Base-by-base conservation (phyloP, 2,888 invertebrate species). In the Dynastes hyllus region DNA sequence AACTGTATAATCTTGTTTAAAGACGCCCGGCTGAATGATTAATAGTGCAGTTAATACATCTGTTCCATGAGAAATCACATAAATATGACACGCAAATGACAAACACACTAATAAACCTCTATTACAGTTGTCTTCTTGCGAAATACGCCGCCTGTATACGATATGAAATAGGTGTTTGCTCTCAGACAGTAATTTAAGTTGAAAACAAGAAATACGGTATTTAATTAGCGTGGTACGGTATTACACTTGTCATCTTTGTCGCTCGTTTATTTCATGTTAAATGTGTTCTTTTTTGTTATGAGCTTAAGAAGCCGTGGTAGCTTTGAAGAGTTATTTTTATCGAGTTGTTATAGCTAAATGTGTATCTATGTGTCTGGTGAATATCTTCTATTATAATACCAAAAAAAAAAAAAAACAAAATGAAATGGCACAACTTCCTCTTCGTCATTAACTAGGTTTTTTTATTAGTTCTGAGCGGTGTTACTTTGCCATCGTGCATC, bases 11-110 rank as follows among this genome's bases (percentile, higher is more conserved):
- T 69, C 27, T 51, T 51, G 69, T 22, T 69, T 69, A 69, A 69
- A 69, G 69, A 69, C 69, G 69, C 51, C 27, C 40, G 40, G 50
- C 51, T 69, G 29, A n/a, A 69, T 69, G 69, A 69, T 69, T 69
- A 69, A 51, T 69, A 13, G 69, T 51, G 69, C 69, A 69, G 69
- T 69, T 69, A 69, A 69, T 69, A 69, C 69, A 69, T 69, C 69
- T 51, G 69, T 69, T 69, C 27, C 51, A 29, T 29, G 51, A 69
- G 69, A 69, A 69, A 69, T 69, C 69, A 51, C 69, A 69, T 53
- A 69, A 69, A 69, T 69, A 69, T 69, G 69, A 69, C 69, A 69
- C 51, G 69, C 69, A 69, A 69, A 37, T 69, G 69, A 69, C 66
- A 66, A 66, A 66, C 69, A 69, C 51, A 69, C 51, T 69, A 69